Evolutionary conservation across 1,140 invertebrate species (phyloP).

Genomic region (Dufourea novaeangliae): DNA sequence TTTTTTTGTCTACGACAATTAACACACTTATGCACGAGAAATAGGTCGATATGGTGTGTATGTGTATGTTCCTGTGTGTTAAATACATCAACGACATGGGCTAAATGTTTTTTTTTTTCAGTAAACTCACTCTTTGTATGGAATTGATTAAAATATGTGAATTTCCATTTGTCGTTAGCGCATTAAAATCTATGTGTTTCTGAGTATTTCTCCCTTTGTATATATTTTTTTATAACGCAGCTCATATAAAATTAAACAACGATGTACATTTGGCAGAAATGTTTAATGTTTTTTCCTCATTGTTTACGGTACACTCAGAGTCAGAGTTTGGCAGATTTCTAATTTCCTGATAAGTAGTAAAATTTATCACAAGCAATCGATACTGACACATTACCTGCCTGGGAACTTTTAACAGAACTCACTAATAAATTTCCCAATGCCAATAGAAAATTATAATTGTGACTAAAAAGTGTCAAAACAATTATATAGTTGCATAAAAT

Average conservation of each 20-base stretch:
- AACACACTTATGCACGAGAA: slow-evolving; percentile 19
- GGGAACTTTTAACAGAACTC: too few relatives aligned
- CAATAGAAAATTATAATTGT: too few relatives aligned
- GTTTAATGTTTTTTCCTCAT: slow-evolving; percentile 21
- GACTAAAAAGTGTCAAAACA: background rate
- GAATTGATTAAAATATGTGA: background rate
- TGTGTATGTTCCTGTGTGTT: background rate
- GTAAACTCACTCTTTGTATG: too few relatives aligned
- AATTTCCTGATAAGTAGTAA: background rate
- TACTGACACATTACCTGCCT: too few relatives aligned
- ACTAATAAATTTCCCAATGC: too few relatives aligned
- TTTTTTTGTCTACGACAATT: background rate
- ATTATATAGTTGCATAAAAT: background rate
- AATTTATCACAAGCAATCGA: background rate
- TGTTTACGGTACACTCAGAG: slow-evolving; percentile 9
- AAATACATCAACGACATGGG: background rate
- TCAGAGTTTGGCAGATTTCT: slow-evolving; percentile 8
- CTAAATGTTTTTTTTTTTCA: background rate
- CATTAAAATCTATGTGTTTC: background rate
- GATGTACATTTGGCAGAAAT: slow-evolving; percentile 48
- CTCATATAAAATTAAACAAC: slow-evolving; percentile 38
- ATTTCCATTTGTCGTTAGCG: background rate
- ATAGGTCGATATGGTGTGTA: background rate
- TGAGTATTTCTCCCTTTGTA: slow-evolving; percentile 4
- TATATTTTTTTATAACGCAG: background rate